Base-by-base conservation (phyloP, 2,797 vertebrate genomes). In the Arremon aurantiirostris region DNA sequence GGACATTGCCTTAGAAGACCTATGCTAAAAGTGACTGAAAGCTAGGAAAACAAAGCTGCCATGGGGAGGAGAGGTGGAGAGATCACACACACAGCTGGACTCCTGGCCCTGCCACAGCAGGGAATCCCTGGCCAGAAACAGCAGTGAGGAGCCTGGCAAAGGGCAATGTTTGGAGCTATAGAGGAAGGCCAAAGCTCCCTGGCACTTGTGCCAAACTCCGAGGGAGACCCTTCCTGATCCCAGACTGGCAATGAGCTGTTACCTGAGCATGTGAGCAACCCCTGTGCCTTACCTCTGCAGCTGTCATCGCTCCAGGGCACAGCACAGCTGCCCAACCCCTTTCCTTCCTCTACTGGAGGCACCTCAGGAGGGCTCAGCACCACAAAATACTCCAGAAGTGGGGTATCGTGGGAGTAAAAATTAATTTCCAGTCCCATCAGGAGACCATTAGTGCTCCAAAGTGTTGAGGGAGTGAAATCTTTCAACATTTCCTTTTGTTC, bases 261-360 rank as follows among this genome's bases (percentile, higher is more conserved):
- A 35, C 46, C 42, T 65, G 79, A 76, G 59, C 46, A 37, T 2
- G 11, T 30, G 75, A 82, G 30, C 75, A 42, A 22, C 14, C 12
- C 14, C 15, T 76, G 55, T 14, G 2, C 11, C n/a, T 0, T 0
- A 35, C 1, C 17, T 26, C 11, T 2, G 17, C 5, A 3, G 15
- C 47, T 80, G 14, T 57, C 10, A 2, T 53, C 6, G 28, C 32
- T 70, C 12, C 27, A 27, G 42, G 32, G 34, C 15, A 86, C 59
- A 59, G 6, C 46, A 46, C 39, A 35, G 11, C 18, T 46, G 39
- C 52, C 13, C 0, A 2, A 19, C 6, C 6, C 21, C 30, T 42
- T 84, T 19, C 20, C 12, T 59, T n/a, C 27, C 28, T 77, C 21
- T 34, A 4, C 28, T 68, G 37, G 26, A 57, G 66, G 23, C 14